Conservation (phyloP, 2,888 invertebrate genomes). For the Crossocerus cetratus region DNA sequence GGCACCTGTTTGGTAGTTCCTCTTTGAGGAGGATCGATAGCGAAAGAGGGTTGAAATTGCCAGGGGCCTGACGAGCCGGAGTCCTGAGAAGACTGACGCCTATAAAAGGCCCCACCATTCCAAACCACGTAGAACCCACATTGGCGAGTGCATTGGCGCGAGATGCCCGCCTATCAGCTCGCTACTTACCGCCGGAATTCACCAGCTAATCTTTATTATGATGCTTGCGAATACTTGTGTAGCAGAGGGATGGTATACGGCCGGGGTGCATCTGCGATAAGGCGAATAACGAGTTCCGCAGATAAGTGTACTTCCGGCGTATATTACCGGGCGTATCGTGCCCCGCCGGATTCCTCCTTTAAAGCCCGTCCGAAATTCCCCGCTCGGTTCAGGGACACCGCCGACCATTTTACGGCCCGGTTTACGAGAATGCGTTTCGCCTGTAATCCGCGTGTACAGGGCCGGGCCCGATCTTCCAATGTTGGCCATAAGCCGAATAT, state of each 20-base stretch:
- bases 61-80: slow-evolving; percentile 61
- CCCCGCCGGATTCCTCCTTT: background rate
- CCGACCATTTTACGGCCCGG: background rate
- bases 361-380: background rate
- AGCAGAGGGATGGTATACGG: background rate
- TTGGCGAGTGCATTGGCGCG: slow-evolving; percentile 21
- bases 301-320: slow-evolving; percentile 4
- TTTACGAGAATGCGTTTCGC: background rate
- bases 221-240: background rate
- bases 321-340: background rate
- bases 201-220: slow-evolving; percentile 3
- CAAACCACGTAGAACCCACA: slow-evolving; percentile 38
- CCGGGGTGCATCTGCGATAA: background rate
- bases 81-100: slow-evolving; percentile 55
- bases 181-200: slow-evolving; percentile 14
- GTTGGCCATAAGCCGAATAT: too few relatives aligned
- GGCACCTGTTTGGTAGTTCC: slow-evolving; percentile 14
- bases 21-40: slow-evolving; percentile 41
- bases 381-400: background rate
- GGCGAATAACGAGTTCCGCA: slow-evolving; percentile 5
- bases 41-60: slow-evolving; percentile 53
- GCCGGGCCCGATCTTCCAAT: too few relatives aligned
- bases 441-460: too few relatives aligned
- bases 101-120: slow-evolving; percentile 59
- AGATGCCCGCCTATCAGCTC: slow-evolving; percentile 5